A percentile compares a stretch with the other conserved stretches of the same genome.
phyloP scores from a whole-genome alignment of 2,888 invertebrate species.

The Eupeodes latifasciatus region DNA sequence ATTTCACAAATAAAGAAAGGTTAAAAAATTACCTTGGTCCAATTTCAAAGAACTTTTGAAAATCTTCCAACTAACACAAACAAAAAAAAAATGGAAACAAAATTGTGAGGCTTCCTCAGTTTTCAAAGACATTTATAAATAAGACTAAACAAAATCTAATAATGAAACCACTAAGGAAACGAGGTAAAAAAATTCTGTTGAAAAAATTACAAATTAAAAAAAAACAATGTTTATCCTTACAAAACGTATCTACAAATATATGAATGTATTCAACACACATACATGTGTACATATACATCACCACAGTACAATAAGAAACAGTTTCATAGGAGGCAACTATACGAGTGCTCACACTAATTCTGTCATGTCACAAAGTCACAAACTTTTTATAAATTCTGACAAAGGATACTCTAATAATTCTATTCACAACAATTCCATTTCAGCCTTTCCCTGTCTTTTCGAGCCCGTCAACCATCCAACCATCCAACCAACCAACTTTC shows the following conservation, averaged over 20 bases:
- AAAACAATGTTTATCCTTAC: slow-evolving; percentile 23
- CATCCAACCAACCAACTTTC: not conserved
- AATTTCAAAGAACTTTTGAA: not conserved
- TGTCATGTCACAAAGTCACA: slow-evolving; percentile 70
- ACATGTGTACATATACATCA: not conserved
- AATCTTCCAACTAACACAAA: not conserved
- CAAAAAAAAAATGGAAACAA: not conserved
- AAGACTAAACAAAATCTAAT: slow-evolving; percentile 32
- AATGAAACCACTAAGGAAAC: slow-evolving; percentile 14
- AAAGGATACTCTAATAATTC: slow-evolving; percentile 71
- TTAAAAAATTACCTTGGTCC: slow-evolving; percentile 34
- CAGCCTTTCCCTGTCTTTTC: slow-evolving; percentile 17
- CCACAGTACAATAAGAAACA: slow-evolving; percentile 19
- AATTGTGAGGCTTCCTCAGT: not conserved
- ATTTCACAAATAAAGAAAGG: not conserved
- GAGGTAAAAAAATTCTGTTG: slow-evolving; percentile 10
- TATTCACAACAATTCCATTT: slow-evolving; percentile 66
- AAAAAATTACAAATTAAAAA: not conserved
- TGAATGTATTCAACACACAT: not conserved
- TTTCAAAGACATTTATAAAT: slow-evolving; percentile 7
- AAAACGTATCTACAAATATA: not conserved
- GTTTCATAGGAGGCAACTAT: slow-evolving; percentile 39
- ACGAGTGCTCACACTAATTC: slow-evolving; percentile 66
- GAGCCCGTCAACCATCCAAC: not conserved
- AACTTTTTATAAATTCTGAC: slow-evolving; percentile 66